Percentiles rank a stretch among this genome's conserved stretches.
Conservation (phyloP, 1,140 invertebrate species). For the Nasonia giraulti region DNA sequence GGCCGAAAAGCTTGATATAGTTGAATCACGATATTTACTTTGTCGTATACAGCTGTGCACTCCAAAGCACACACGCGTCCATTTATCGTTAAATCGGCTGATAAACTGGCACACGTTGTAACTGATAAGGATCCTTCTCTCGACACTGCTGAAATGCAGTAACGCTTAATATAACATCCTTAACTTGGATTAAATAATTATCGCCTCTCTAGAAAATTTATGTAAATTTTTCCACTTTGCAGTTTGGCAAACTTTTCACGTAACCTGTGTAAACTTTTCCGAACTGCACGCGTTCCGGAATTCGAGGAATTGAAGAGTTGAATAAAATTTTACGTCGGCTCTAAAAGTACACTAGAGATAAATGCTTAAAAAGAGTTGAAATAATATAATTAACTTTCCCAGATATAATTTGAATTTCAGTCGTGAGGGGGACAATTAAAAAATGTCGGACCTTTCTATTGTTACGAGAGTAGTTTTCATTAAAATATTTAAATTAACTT, state of each 20-base stretch:
- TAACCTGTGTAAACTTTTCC: background rate
- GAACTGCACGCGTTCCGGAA: too few relatives aligned
- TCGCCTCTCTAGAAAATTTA: background rate
- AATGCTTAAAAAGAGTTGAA: background rate
- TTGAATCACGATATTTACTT: background rate
- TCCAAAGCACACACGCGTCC: background rate
- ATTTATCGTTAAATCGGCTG: background rate
- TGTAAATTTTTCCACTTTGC: too few relatives aligned
- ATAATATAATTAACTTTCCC: background rate
- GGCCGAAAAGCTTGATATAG: constrained; percentile 1
- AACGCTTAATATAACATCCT: background rate
- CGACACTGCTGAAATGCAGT: background rate
- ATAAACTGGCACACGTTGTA: background rate
- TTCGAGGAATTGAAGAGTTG: background rate
- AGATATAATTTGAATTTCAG: background rate
- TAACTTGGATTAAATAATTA: background rate
- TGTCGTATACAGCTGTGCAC: background rate
- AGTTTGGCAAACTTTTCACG: too few relatives aligned
- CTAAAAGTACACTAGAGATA: background rate
- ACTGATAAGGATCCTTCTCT: background rate
- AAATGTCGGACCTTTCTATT: too few relatives aligned
- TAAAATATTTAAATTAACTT: background rate
- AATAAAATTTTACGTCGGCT: background rate
- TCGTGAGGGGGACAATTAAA: background rate
- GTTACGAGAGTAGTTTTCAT: background rate